A percentile compares a stretch with the other conserved stretches of the same genome.
Evolutionary conservation across 23 tunicate genomes (phyloP).

Genomic region (Ciona savignyi): DNA sequence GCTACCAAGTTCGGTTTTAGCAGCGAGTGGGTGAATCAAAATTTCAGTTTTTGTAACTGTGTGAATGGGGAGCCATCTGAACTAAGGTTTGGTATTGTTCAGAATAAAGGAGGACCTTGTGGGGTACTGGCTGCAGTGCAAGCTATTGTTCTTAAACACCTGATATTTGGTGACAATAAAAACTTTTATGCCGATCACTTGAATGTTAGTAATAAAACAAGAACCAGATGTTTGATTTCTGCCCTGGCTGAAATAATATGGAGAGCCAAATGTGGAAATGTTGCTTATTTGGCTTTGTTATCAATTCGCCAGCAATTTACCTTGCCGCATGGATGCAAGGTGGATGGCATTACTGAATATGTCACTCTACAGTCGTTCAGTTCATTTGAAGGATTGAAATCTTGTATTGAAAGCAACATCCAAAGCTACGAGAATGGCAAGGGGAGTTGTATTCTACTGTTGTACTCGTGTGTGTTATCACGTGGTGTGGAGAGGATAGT

Average conservation of each 20-base stretch:
- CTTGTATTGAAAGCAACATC: constrained; percentile 38
- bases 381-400: constrained; percentile 17
- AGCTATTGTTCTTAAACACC: constrained; percentile 42
- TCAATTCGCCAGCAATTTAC: constrained; percentile 30
- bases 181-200: constrained; percentile 2
- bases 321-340: constrained; percentile 5
- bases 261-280: constrained; percentile 28
- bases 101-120: constrained; percentile 94
- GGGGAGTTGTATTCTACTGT: constrained; percentile 59
- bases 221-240: constrained; percentile 44
- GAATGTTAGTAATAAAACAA: constrained; percentile 14
- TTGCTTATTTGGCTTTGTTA: constrained; percentile 38
- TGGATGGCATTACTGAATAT: constrained; percentile 69
- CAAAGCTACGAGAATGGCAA: constrained; percentile 42
- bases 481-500: constrained; percentile 42
- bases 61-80: constrained; percentile 13
- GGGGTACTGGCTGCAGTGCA: constrained; percentile 70
- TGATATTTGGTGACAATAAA: constrained; percentile 13
- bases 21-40: constrained; percentile 60
- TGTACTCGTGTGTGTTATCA: constrained; percentile 71
- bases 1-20: constrained; percentile 26
- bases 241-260: constrained; percentile 74
- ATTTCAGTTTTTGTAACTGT: constrained; percentile 42
- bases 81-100: constrained; percentile 71
- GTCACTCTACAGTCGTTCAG: constrained; percentile 16